Base-by-base conservation (phyloP, 2,113 vertebrate genomes). In the Myodes glareolus region DNA sequence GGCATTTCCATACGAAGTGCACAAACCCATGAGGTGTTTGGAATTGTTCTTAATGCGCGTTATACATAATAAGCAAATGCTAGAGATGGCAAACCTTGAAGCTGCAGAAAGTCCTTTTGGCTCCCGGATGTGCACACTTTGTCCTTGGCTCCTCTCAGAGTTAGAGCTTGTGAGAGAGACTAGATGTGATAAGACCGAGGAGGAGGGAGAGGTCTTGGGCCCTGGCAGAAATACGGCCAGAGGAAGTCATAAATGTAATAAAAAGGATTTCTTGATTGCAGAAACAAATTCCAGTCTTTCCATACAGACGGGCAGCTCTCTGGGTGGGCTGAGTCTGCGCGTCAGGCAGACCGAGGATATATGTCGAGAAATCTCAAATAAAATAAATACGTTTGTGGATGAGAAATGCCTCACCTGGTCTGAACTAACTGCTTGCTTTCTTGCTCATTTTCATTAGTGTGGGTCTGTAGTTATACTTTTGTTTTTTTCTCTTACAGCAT, bases 181-280 rank as follows among this genome's bases (percentile, higher is more conserved):
- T 93, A 97, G 76, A 92, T 88, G 77, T 97, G 94, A 95, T 94
- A 94, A 94, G 93, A 97, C 47, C 50, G 61, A 87, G 72, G 42
- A 42, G 52, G 55, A 96, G 93, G 82, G 94, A 91, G 95, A 95
- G 45, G 75, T 92, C 63, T 84, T 88, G 10, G 80, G 96, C 90
- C 87, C 65, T 85, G 77, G 75, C 67, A 96, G 95, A 95, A 97
- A 90, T 81, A 96, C 88, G 88, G 85, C 92, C 19, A 19, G 58
- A 88, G 76, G 94, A 86, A 97, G 58, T 77, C 84, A 85, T 85
- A 88, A 92, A 65, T 85, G 45, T 92, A 97, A 94, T 94, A 90
- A 82, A 95, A 94, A 94, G 33, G 36, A 85, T 94, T 94, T 97
- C 92, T 88, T 10, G 73, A 94, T 29, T 90, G 65, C 23, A 67